phyloP scores from a whole-genome alignment of 2,888 invertebrate species.

The Leptinotarsa haldemani region DNA sequence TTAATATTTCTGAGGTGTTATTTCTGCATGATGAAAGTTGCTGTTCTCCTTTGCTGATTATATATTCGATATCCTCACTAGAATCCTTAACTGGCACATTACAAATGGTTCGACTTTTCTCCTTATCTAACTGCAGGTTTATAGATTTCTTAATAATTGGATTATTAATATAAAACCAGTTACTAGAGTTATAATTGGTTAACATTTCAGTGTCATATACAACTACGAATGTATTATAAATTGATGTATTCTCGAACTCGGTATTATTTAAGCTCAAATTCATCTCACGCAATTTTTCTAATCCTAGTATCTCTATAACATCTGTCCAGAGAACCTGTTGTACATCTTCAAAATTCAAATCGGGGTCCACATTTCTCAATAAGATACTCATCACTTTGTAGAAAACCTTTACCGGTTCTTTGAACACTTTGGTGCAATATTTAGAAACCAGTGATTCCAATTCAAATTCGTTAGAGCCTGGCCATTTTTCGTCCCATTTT shows the following conservation, averaged over 20 bases:
- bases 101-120: slow-evolving; percentile 28
- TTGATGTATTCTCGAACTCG: slow-evolving; percentile 53
- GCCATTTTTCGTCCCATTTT: slow-evolving; percentile 65
- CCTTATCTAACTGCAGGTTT: slow-evolving; percentile 58
- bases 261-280: slow-evolving; percentile 57
- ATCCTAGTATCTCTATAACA: slow-evolving; percentile 69
- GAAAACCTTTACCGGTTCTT: slow-evolving; percentile 66
- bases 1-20: slow-evolving; percentile 42
- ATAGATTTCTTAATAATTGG: slow-evolving; percentile 60
- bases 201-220: slow-evolving; percentile 71
- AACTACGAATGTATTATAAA: slow-evolving; percentile 63
- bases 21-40: slow-evolving; percentile 34
- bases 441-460: slow-evolving; percentile 67
- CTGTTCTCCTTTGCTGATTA: slow-evolving; percentile 32
- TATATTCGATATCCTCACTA: slow-evolving; percentile 38
- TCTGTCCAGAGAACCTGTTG: slow-evolving; percentile 68
- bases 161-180: slow-evolving; percentile 71
- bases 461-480: slow-evolving; percentile 63
- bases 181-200: slow-evolving; percentile 67
- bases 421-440: slow-evolving; percentile 68
- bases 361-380: slow-evolving; percentile 59
- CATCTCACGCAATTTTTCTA: slow-evolving; percentile 69
- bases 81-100: slow-evolving; percentile 17
- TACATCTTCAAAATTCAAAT: slow-evolving; percentile 65
- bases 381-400: slow-evolving; percentile 66